Evolutionary conservation across 92 coral and sea anemone species (phyloP).

Genomic region (Diadumene lineata): DNA sequence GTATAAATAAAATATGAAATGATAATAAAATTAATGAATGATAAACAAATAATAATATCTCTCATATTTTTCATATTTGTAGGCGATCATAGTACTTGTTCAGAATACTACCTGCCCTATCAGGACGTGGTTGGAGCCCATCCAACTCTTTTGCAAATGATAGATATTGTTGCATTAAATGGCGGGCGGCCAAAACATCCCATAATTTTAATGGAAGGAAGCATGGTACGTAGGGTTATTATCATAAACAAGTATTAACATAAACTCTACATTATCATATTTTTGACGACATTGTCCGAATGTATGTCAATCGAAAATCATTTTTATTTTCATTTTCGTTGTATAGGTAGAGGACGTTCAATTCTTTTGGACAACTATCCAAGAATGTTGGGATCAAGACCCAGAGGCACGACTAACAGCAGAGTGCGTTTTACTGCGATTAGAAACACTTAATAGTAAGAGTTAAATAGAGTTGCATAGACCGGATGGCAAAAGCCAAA

Average conservation of each 20-base stretch:
- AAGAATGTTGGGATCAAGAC: conserved; percentile 86
- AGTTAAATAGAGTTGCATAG: too few relatives aligned
- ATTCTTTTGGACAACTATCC: conserved; percentile 49
- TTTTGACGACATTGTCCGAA: neutral
- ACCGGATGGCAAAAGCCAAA: too few relatives aligned
- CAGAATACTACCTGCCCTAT: conserved; percentile 43
- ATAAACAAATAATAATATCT: too few relatives aligned
- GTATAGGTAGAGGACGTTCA: conserved; percentile 24
- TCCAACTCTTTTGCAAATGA: conserved; percentile 53
- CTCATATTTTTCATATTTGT: neutral
- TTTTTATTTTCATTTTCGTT: neutral
- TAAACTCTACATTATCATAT: too few relatives aligned
- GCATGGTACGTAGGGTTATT: neutral
- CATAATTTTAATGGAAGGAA: conserved; percentile 4
- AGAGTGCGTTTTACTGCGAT: conserved; percentile 57
- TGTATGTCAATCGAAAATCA: neutral
- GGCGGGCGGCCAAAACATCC: conserved; percentile 51
- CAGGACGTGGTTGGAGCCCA: conserved; percentile 51
- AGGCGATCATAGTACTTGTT: conserved; percentile 5
- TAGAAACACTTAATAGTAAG: conserved; percentile 5
- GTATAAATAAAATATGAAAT: too few relatives aligned
- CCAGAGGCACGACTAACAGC: conserved; percentile 91
- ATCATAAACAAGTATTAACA: too few relatives aligned
- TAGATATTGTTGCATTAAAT: conserved; percentile 44
- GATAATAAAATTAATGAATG: too few relatives aligned